phyloP scores from a whole-genome alignment of 2,797 vertebrate species.

The Numenius phaeopus region DNA sequence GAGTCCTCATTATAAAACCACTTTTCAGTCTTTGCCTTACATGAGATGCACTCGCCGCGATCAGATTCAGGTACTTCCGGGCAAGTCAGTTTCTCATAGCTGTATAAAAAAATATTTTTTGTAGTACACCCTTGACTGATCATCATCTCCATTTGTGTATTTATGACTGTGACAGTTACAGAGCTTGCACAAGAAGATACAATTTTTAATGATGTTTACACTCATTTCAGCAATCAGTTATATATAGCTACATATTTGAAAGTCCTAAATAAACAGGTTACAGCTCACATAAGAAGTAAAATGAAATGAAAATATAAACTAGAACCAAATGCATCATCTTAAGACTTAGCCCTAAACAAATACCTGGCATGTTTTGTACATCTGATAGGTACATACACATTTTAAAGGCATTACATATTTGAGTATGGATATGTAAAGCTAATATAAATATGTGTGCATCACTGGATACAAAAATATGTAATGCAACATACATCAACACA shows the following conservation, averaged over 20 bases:
- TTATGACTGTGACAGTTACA: conserved; percentile 28
- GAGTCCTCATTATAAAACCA: neutral
- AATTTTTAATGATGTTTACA: conserved; percentile 51
- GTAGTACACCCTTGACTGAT: neutral
- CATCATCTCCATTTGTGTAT: conserved; percentile 9
- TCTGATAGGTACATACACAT: neutral
- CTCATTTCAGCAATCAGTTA: conserved; percentile 33
- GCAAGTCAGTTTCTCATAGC: neutral
- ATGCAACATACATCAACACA: neutral
- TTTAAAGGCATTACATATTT: neutral
- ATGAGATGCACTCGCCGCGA: neutral
- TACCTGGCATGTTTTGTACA: neutral
- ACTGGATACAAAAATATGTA: neutral
- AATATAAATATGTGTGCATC: neutral
- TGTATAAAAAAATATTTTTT: neutral
- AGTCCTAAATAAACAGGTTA: conserved; percentile 38
- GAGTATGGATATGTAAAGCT: neutral
- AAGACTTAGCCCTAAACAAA: neutral
- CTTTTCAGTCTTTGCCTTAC: neutral
- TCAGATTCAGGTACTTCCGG: neutral
- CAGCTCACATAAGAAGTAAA: neutral
- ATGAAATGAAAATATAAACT: conserved; percentile 14
- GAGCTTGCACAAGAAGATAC: neutral
- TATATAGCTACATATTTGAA: conserved; percentile 38
- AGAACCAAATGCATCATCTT: neutral